Evolutionary conservation across 1,140 invertebrate species (phyloP).

Genomic region (Pissodes strobi): DNA sequence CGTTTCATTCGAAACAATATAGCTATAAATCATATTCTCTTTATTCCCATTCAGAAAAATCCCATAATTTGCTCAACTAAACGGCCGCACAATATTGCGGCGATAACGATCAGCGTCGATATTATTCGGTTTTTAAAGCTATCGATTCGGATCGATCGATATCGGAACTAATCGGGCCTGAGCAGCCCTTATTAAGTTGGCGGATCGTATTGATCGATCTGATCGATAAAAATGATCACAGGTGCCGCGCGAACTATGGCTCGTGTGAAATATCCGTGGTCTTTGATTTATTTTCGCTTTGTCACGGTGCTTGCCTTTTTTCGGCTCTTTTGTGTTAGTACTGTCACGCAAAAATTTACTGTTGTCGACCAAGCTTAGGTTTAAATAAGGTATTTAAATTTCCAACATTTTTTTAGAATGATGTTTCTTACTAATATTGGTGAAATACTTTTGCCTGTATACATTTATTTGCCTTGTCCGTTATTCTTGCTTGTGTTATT

Average conservation of each 20-base stretch:
- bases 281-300: slow-evolving; percentile 24
- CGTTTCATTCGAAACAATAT: too few relatives aligned
- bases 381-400: too few relatives aligned
- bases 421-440: too few relatives aligned
- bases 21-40: not conserved
- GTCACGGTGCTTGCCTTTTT: not conserved
- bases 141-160: slow-evolving; percentile 46
- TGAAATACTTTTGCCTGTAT: too few relatives aligned
- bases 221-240: slow-evolving; percentile 43
- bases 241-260: slow-evolving; percentile 30
- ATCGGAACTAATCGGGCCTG: slow-evolving; percentile 38
- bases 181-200: slow-evolving; percentile 43
- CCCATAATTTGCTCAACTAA: slow-evolving; percentile 8
- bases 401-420: too few relatives aligned
- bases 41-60: not conserved
- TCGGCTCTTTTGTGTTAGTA: not conserved
- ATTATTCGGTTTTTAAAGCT: slow-evolving; percentile 21
- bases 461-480: too few relatives aligned
- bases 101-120: not conserved
- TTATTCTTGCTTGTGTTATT: too few relatives aligned
- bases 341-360: too few relatives aligned
- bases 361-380: too few relatives aligned
- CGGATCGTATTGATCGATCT: slow-evolving; percentile 33
- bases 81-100: slow-evolving; percentile 5
- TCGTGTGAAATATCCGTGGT: slow-evolving; percentile 37